Conservation (phyloP, 2,888 invertebrate species). For the Pharmacophagus antenor region DNA sequence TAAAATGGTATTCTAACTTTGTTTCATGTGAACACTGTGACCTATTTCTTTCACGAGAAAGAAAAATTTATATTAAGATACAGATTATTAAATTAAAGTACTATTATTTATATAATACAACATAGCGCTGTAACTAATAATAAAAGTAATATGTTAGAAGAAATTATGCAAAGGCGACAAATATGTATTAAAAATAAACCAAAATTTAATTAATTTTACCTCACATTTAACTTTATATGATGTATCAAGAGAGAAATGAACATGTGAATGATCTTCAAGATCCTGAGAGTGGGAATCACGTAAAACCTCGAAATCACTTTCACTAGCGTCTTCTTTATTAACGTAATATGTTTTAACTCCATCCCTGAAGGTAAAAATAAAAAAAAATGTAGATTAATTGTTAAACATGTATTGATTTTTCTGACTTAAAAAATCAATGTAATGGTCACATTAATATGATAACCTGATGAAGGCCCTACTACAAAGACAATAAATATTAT, state of each 20-base stretch:
- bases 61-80: too few species aligned
- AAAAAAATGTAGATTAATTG: not conserved
- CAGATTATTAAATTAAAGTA: too few species aligned
- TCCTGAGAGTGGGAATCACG: constrained; percentile 59
- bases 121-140: too few species aligned
- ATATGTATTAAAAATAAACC: not conserved
- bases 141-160: too few species aligned
- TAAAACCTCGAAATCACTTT: constrained; percentile 62
- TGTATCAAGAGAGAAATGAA: constrained; percentile 73
- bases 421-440: constrained; percentile 6
- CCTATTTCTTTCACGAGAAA: too few species aligned
- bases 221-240: constrained; percentile 74
- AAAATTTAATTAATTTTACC: constrained; percentile 44
- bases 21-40: too few species aligned
- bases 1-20: too few species aligned
- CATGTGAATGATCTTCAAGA: constrained; percentile 71
- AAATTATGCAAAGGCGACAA: too few species aligned
- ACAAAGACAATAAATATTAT: constrained; percentile 85
- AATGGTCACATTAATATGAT: constrained; percentile 40
- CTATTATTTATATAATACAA: too few species aligned
- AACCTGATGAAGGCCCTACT: constrained; percentile 86
- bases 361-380: constrained; percentile 49
- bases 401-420: constrained; percentile 31
- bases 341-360: constrained; percentile 57
- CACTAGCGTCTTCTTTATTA: constrained; percentile 65